Percentiles rank a stretch among this genome's conserved stretches.
Evolutionary conservation across 2,888 invertebrate species (phyloP).

Genomic region (Adela reaumurella): DNA sequence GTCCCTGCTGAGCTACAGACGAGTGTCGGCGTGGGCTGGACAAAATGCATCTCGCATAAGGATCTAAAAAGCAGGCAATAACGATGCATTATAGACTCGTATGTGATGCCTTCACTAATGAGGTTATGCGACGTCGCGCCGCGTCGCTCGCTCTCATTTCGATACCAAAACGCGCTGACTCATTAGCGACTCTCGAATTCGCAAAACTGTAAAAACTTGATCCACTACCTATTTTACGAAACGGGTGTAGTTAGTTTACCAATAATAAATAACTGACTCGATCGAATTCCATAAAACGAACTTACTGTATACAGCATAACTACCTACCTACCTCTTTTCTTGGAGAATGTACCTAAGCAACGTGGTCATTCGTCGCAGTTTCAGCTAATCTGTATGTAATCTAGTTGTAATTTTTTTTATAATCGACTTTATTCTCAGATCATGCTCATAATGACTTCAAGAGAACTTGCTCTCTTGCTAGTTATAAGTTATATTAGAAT

Average conservation of each 20-base stretch:
- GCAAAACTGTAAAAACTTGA: conserved; percentile 18
- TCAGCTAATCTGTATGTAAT: no score
- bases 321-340: background rate
- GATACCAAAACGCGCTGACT: conserved; percentile 49
- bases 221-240: conserved; percentile 20
- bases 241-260: background rate
- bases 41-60: conserved; percentile 16
- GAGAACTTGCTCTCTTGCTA: no score
- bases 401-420: no score
- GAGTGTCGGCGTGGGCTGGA: background rate
- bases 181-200: conserved; percentile 21
- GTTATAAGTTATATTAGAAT: no score
- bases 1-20: conserved; percentile 17
- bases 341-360: background rate
- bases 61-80: no score
- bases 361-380: no score
- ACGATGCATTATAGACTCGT: no score
- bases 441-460: no score
- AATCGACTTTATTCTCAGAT: no score
- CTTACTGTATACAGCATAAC: background rate
- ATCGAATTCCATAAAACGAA: background rate
- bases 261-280: background rate
- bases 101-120: conserved; percentile 28
- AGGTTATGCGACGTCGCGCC: conserved; percentile 49
- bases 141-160: conserved; percentile 45